Conservation (phyloP, 2,888 invertebrate genomes). For the Eretmocerus hayati region DNA sequence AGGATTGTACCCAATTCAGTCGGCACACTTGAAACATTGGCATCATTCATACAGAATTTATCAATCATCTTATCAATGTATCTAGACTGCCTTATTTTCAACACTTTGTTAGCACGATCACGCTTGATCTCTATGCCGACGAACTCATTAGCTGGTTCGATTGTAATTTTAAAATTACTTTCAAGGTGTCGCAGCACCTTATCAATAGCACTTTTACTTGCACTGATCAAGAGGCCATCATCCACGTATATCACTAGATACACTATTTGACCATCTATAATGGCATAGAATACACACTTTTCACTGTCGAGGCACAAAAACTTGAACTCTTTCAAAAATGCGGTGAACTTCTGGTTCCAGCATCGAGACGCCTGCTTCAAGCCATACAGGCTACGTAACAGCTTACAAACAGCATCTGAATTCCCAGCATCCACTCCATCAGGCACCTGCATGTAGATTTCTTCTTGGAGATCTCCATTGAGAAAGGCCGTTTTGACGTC, state of each 20-base stretch:
- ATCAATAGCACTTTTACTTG: conserved; percentile 3
- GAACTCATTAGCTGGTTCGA: conserved; percentile 8
- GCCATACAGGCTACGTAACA: conserved; percentile 9
- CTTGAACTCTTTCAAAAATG: conserved; percentile 6
- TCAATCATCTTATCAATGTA: conserved; percentile 13
- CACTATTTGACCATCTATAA: not conserved
- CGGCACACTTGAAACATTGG: conserved; percentile 6
- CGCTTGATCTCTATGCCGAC: conserved; percentile 16
- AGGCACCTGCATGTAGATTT: conserved; percentile 15
- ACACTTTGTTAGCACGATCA: conserved; percentile 1
- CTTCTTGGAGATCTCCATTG: conserved; percentile 2
- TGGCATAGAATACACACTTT: conserved; percentile 4
- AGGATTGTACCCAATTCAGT: conserved; percentile 12
- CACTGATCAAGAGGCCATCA: conserved; percentile 11
- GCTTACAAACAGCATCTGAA: conserved; percentile 5
- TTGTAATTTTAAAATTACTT: conserved; percentile 12
- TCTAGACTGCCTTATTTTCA: conserved; percentile 11
- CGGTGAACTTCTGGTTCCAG: conserved; percentile 16
- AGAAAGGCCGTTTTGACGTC: conserved; percentile 5
- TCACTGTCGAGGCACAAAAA: conserved; percentile 8
- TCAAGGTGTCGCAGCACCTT: conserved; percentile 7
- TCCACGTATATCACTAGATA: conserved; percentile 19
- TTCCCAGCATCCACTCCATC: conserved; percentile 4
- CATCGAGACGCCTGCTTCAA: conserved; percentile 19
- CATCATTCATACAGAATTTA: conserved; percentile 12